Conservation (phyloP, 2,888 invertebrate genomes). For the Exephanes ischioxanthus region DNA sequence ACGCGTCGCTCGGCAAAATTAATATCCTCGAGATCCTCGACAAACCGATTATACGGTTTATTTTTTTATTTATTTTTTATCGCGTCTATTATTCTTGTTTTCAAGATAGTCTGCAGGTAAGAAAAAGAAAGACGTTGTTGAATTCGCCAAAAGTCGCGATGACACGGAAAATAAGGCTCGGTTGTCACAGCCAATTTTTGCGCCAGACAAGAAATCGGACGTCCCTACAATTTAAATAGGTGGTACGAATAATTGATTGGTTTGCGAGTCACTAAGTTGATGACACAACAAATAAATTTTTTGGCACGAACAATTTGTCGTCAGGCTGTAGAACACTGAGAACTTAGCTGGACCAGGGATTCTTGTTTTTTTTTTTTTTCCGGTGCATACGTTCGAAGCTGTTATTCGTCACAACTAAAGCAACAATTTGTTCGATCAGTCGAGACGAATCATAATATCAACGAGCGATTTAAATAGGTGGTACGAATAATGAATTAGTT, state of each 20-base stretch:
- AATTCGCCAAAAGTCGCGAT: background rate
- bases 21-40: conserved; percentile 59
- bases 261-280: too few relatives aligned
- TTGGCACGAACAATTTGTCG: too few relatives aligned
- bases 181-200: background rate
- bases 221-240: background rate
- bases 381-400: too few relatives aligned
- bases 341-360: too few relatives aligned
- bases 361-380: too few relatives aligned
- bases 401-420: too few relatives aligned
- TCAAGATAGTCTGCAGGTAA: conserved; percentile 36
- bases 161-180: background rate
- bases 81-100: conserved; percentile 31
- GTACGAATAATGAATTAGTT: too few relatives aligned
- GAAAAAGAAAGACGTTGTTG: background rate
- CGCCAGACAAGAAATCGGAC: background rate
- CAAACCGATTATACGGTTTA: conserved; percentile 25
- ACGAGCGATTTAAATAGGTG: too few relatives aligned
- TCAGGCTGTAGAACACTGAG: too few relatives aligned
- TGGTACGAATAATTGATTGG: background rate
- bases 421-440: too few relatives aligned
- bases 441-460: too few relatives aligned
- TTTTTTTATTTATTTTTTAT: background rate
- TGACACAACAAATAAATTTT: too few relatives aligned
- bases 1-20: conserved; percentile 72